Evolutionary conservation across 2,888 invertebrate genomes (phyloP).

Genomic region (Coleophora flavipennella): DNA sequence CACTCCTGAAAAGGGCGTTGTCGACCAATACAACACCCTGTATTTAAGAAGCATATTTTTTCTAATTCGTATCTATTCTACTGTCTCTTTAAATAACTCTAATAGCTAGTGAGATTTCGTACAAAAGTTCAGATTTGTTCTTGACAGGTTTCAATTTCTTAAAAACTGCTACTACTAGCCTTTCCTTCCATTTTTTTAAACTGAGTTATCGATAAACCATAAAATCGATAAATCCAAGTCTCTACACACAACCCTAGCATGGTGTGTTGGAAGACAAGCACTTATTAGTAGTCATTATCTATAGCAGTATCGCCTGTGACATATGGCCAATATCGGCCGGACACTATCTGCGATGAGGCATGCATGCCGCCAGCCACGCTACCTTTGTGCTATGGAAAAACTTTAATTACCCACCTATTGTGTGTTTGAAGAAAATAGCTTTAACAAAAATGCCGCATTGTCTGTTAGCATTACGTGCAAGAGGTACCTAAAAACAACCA

Average conservation of each 20-base stretch:
- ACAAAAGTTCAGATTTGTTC: too few relatives aligned
- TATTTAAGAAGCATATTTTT: too few relatives aligned
- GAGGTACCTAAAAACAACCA: too few relatives aligned
- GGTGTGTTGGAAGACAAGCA: slow-evolving; percentile 62
- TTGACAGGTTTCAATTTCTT: too few relatives aligned
- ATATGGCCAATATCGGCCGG: slow-evolving; percentile 65
- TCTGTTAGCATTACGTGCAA: too few relatives aligned
- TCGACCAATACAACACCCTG: too few relatives aligned
- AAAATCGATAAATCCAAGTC: not conserved
- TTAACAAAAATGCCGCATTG: too few relatives aligned
- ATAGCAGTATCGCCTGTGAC: slow-evolving; percentile 59
- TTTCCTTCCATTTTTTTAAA: not conserved
- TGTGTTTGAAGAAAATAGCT: slow-evolving; percentile 23
- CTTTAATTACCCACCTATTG: slow-evolving; percentile 43
- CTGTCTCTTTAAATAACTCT: too few relatives aligned
- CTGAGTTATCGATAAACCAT: slow-evolving; percentile 9
- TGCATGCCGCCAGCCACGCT: slow-evolving; percentile 57
- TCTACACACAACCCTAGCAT: slow-evolving; percentile 27
- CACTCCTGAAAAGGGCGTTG: too few relatives aligned
- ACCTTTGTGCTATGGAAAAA: slow-evolving; percentile 36
- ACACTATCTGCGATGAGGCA: slow-evolving; percentile 34
- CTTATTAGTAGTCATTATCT: slow-evolving; percentile 69
- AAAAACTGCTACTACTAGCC: too few relatives aligned
- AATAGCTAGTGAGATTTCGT: too few relatives aligned
- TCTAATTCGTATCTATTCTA: too few relatives aligned